phyloP scores from a whole-genome alignment of 2,113 vertebrate species.

The Actinemys pallida region DNA sequence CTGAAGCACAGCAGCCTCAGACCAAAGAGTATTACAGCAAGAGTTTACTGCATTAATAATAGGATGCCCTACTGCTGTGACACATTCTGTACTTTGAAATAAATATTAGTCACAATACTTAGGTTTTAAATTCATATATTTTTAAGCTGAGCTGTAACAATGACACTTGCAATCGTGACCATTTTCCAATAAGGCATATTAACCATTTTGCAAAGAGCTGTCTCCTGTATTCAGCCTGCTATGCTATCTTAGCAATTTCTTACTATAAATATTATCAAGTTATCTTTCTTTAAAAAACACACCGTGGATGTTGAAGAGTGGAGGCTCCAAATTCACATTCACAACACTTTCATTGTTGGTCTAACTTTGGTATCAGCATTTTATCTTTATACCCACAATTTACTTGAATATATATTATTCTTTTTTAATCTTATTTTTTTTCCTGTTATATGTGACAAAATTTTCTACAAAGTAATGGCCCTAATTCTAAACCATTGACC shows the following conservation, averaged over 20 bases:
- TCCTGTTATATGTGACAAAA: conserved; percentile 17
- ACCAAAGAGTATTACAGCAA: conserved; percentile 66
- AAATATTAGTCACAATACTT: conserved; percentile 79
- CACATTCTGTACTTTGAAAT: conserved; percentile 75
- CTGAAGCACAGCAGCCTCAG: conserved; percentile 59
- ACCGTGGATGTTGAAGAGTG: conserved; percentile 63
- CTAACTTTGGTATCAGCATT: conserved; percentile 24
- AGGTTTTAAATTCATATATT: conserved; percentile 73
- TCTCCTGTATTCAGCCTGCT: background rate
- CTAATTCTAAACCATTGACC: background rate
- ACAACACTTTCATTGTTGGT: conserved; percentile 61
- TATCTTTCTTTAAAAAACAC: conserved; percentile 69
- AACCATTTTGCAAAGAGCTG: conserved; percentile 57
- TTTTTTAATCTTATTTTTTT: conserved; percentile 27
- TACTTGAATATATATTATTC: background rate
- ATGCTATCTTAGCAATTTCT: conserved; percentile 29
- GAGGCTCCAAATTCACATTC: conserved; percentile 59
- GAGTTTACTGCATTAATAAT: conserved; percentile 80
- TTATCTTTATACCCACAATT: background rate
- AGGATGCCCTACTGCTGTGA: conserved; percentile 76
- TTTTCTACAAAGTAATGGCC: conserved; percentile 26
- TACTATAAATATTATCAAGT: conserved; percentile 64
- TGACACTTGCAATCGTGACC: conserved; percentile 54
- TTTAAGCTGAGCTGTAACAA: conserved; percentile 65
- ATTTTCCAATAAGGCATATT: conserved; percentile 73